phyloP scores from a whole-genome alignment of 1,140 invertebrate species.

The Diabrotica undecimpunctata region DNA sequence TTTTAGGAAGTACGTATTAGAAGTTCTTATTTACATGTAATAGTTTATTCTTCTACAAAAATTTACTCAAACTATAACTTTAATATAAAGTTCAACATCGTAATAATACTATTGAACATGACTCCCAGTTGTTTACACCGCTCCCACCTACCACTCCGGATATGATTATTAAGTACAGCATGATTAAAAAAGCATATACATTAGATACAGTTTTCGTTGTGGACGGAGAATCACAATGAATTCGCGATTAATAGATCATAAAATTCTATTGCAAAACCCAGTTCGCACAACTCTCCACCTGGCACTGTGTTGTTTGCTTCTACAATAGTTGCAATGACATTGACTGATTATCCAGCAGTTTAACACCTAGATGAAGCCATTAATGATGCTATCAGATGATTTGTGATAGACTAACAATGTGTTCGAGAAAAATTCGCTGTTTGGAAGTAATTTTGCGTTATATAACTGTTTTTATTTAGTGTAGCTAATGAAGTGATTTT shows the following conservation, averaged over 20 bases:
- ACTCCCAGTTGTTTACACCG: not conserved
- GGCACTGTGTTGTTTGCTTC: not conserved
- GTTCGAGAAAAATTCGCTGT: not conserved
- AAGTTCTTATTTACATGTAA: too few relatives aligned
- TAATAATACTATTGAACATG: too few relatives aligned
- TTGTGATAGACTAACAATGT: not conserved
- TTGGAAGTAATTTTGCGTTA: not conserved
- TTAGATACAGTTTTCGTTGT: constrained; percentile 7
- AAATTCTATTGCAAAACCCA: not conserved
- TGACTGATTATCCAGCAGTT: not conserved
- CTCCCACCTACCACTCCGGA: not conserved
- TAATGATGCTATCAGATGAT: not conserved
- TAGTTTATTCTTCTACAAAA: too few relatives aligned
- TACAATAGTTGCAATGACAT: not conserved
- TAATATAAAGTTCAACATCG: too few relatives aligned
- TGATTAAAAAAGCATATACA: constrained; percentile 1
- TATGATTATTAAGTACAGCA: constrained; percentile 8
- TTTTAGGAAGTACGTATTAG: too few relatives aligned
- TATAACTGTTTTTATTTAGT: not conserved
- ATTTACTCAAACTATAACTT: too few relatives aligned
- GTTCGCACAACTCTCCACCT: not conserved
- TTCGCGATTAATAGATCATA: constrained; percentile 1
- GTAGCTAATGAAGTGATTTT: not conserved
- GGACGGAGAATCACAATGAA: constrained; percentile 10
- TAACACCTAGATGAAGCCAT: not conserved